Percentiles rank a stretch among this genome's conserved stretches.
phyloP scores from a whole-genome alignment of 2,113 vertebrate genomes.

The Phrynosoma blainvillii region DNA sequence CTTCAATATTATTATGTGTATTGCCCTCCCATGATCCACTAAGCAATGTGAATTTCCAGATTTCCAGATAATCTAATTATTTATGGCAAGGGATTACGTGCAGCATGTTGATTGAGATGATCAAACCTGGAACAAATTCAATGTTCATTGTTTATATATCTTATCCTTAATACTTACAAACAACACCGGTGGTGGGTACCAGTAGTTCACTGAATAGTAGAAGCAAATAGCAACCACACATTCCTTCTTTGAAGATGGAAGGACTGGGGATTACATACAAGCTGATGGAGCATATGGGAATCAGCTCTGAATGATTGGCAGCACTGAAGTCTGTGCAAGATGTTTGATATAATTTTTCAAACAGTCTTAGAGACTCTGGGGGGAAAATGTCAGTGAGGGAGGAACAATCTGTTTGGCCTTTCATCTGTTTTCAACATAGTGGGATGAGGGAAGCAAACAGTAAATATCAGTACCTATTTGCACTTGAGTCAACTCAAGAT shows the following conservation, averaged over 20 bases:
- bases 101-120: neutral
- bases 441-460: constrained; percentile 13
- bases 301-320: constrained; percentile 45
- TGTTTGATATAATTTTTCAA: constrained; percentile 54
- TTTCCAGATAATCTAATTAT: neutral
- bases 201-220: constrained; percentile 5
- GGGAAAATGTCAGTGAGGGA: neutral
- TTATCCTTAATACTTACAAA: neutral
- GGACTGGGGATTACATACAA: constrained; percentile 52
- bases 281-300: neutral
- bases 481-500: constrained; percentile 43
- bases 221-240: neutral
- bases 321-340: constrained; percentile 51
- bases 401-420: constrained; percentile 56
- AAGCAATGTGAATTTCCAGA: neutral
- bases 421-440: constrained; percentile 61
- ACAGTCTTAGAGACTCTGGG: constrained; percentile 43
- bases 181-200: constrained; percentile 15
- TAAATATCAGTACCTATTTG: constrained; percentile 61
- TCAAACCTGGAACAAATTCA: neutral
- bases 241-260: constrained; percentile 10
- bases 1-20: neutral
- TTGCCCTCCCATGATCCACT: no score
- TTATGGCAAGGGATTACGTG: no score
- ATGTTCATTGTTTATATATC: neutral